A percentile compares a stretch with the other conserved stretches of the same genome.
phyloP scores from a whole-genome alignment of 2,797 vertebrate genomes.

The Champsocephalus esox region DNA sequence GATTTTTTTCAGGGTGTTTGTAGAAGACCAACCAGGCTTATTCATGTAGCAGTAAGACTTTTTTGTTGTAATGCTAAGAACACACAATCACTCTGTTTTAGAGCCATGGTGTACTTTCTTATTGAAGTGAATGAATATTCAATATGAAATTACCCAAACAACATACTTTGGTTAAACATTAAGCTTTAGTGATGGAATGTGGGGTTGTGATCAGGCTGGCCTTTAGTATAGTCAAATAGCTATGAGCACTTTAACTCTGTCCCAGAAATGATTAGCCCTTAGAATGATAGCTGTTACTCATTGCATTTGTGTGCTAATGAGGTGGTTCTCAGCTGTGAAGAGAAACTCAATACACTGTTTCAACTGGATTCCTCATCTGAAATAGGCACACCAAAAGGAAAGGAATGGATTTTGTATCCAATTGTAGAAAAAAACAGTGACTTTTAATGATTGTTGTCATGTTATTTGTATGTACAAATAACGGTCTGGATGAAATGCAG shows the following conservation, averaged over 20 bases:
- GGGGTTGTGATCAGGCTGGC: slow-evolving; percentile 7
- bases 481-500: no score
- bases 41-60: no score
- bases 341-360: not conserved
- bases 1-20: slow-evolving; percentile 6
- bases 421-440: no score
- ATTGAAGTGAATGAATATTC: not conserved
- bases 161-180: slow-evolving; percentile 28
- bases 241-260: slow-evolving; percentile 24
- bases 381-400: not conserved
- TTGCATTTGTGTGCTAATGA: slow-evolving; percentile 21
- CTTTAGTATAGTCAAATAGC: slow-evolving; percentile 3
- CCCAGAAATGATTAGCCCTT: slow-evolving; percentile 11
- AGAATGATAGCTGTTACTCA: not conserved
- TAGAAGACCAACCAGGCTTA: not conserved
- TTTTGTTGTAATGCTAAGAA: not conserved
- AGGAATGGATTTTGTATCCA: not conserved
- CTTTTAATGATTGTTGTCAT: no score
- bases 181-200: not conserved
- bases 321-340: not conserved
- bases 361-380: not conserved
- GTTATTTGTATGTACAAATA: not conserved
- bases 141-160: not conserved
- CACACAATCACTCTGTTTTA: not conserved
- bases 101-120: not conserved